phyloP scores from a whole-genome alignment of 1,140 invertebrate genomes.

The Daktulosphaira vitifoliae region DNA sequence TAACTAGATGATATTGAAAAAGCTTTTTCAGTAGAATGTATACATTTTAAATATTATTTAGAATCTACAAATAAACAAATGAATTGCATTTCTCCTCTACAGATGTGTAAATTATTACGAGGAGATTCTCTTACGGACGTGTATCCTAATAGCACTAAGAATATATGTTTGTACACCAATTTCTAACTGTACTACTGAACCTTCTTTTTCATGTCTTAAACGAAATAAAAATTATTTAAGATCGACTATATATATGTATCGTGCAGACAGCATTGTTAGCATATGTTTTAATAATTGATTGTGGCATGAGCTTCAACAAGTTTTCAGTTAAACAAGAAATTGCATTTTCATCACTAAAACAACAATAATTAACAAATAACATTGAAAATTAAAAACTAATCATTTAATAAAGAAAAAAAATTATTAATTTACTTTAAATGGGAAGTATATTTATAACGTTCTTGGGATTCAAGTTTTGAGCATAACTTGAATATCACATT shows the following conservation, averaged over 20 bases:
- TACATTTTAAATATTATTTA: slow-evolving; percentile 16
- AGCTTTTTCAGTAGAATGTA: too few species aligned
- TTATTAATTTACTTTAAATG: slow-evolving; percentile 40
- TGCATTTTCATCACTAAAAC: slow-evolving; percentile 37
- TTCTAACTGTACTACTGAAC: too few species aligned
- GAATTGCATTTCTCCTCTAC: background rate
- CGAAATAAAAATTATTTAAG: too few species aligned
- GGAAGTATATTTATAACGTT: slow-evolving; percentile 61
- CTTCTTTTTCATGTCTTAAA: too few species aligned
- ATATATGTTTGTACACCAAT: too few species aligned
- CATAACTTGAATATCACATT: slow-evolving; percentile 60
- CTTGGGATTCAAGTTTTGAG: slow-evolving; percentile 53
- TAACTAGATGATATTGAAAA: slow-evolving; percentile 13
- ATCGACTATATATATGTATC: slow-evolving; percentile 33
- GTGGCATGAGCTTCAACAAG: slow-evolving; percentile 33
- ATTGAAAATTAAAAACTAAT: too few species aligned
- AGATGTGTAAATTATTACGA: too few species aligned
- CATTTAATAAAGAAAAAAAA: too few species aligned
- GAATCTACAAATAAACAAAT: background rate
- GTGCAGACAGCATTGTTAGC: slow-evolving; percentile 32
- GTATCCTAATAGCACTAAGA: too few species aligned
- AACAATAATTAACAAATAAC: background rate
- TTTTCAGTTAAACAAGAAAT: slow-evolving; percentile 35
- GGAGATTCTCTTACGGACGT: too few species aligned
- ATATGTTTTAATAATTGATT: slow-evolving; percentile 34